phyloP scores from a whole-genome alignment of 2,888 invertebrate genomes.

The Onchidella celtica region DNA sequence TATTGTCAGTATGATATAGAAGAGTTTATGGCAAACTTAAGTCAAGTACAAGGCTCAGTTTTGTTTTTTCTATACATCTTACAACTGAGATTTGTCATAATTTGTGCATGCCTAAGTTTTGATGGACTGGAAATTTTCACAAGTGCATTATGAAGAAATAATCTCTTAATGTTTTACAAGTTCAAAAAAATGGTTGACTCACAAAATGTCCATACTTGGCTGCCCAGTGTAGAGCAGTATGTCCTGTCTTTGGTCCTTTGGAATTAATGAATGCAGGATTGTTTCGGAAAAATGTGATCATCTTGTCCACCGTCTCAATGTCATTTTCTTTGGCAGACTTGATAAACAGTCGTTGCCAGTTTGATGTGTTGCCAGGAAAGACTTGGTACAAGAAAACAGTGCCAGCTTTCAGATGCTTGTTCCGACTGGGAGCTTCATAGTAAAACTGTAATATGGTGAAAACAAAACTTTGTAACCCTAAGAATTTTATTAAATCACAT shows the following conservation, averaged over 20 bases:
- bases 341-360: slow-evolving; percentile 76
- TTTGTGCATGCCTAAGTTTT: too few relatives aligned
- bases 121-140: too few relatives aligned
- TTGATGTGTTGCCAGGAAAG: slow-evolving; percentile 75
- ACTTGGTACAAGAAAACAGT: slow-evolving; percentile 77
- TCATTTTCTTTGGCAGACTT: slow-evolving; percentile 76
- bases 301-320: slow-evolving; percentile 73
- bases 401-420: slow-evolving; percentile 74
- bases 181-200: too few relatives aligned
- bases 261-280: slow-evolving; percentile 76
- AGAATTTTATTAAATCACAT: too few relatives aligned
- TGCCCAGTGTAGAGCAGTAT: slow-evolving; percentile 77
- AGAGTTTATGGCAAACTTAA: too few relatives aligned
- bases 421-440: slow-evolving; percentile 75
- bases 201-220: slow-evolving; percentile 77
- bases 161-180: too few relatives aligned
- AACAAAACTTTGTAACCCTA: too few relatives aligned
- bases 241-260: slow-evolving; percentile 73
- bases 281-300: slow-evolving; percentile 76
- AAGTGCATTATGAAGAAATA: too few relatives aligned
- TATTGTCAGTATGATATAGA: too few relatives aligned
- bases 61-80: too few relatives aligned
- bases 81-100: too few relatives aligned
- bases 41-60: too few relatives aligned
- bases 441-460: slow-evolving; percentile 75